phyloP scores from a whole-genome alignment of 2,888 invertebrate genomes.

The Xestia xanthographa region DNA sequence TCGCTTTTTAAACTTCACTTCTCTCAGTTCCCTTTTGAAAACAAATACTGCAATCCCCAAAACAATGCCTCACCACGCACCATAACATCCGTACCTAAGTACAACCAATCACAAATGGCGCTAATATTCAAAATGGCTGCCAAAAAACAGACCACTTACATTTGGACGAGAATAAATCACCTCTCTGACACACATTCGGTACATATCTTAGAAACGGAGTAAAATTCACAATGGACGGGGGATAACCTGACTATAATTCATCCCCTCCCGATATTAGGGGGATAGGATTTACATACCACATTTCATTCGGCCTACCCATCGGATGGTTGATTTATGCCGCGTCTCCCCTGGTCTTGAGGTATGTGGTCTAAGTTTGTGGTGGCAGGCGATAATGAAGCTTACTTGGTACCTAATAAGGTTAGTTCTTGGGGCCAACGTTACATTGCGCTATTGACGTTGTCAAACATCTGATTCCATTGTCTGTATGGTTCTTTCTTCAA shows the following conservation, averaged over 20 bases:
- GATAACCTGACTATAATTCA: constrained; percentile 80
- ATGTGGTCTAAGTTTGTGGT: constrained; percentile 44
- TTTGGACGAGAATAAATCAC: constrained; percentile 61
- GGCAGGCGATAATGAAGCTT: constrained; percentile 14
- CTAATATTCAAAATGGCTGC: constrained; percentile 45
- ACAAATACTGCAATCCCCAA: neutral
- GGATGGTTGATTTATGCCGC: constrained; percentile 79
- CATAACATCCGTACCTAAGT: constrained; percentile 15
- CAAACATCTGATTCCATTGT: too few species aligned
- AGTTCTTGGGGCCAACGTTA: neutral
- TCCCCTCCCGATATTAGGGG: constrained; percentile 76
- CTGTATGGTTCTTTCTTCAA: too few species aligned
- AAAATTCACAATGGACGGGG: constrained; percentile 73
- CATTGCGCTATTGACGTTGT: neutral
- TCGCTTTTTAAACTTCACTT: neutral
- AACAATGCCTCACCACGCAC: neutral
- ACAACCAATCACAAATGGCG: constrained; percentile 31
- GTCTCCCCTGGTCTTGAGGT: constrained; percentile 71
- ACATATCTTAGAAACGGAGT: constrained; percentile 60
- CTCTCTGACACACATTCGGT: constrained; percentile 53
- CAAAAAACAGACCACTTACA: constrained; percentile 56
- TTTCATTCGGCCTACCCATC: constrained; percentile 77
- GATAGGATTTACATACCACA: constrained; percentile 82
- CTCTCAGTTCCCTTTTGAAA: neutral
- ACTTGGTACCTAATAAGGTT: neutral